Evolutionary conservation across 2,797 vertebrate genomes (phyloP).

Genomic region (Sarcoramphus papa): DNA sequence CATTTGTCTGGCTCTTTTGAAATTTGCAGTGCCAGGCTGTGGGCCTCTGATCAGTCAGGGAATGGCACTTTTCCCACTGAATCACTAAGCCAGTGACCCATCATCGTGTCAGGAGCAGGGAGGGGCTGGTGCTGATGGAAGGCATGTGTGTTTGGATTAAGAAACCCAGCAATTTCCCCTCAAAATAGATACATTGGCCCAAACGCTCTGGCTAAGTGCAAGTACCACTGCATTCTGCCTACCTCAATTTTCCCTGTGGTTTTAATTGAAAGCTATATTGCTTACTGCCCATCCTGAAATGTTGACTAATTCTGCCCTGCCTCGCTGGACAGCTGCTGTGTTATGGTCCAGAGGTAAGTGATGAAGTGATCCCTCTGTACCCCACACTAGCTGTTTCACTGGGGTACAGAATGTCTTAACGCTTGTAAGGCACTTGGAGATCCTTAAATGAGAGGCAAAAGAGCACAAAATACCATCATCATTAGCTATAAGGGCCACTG

Average conservation of each 20-base stretch:
- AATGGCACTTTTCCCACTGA: not conserved
- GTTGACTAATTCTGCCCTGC: not conserved
- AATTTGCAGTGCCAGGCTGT: not conserved
- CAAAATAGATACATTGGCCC: not conserved
- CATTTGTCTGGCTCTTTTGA: not conserved
- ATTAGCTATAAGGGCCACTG: not conserved
- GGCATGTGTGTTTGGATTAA: not conserved
- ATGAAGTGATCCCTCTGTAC: not conserved
- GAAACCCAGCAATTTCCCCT: not conserved
- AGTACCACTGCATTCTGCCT: not conserved
- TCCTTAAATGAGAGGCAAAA: constrained; percentile 35
- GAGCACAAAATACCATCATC: not conserved
- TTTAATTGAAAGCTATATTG: constrained; percentile 15
- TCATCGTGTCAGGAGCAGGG: not conserved
- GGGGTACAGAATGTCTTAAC: not conserved
- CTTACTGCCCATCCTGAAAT: not conserved
- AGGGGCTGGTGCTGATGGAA: not conserved
- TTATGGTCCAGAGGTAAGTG: not conserved
- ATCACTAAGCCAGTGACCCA: not conserved
- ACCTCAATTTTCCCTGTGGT: not conserved
- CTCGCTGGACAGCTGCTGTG: not conserved
- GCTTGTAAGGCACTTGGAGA: not conserved
- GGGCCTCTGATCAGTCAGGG: not conserved
- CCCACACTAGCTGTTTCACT: not conserved
- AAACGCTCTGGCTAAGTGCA: not conserved